A percentile compares a stretch with the other conserved stretches of the same genome.
These are phyloP conservation scores for Anolis carolinensis DNA, from an alignment of 2,113 vertebrate species.

Conservation along the genomic window DNA sequence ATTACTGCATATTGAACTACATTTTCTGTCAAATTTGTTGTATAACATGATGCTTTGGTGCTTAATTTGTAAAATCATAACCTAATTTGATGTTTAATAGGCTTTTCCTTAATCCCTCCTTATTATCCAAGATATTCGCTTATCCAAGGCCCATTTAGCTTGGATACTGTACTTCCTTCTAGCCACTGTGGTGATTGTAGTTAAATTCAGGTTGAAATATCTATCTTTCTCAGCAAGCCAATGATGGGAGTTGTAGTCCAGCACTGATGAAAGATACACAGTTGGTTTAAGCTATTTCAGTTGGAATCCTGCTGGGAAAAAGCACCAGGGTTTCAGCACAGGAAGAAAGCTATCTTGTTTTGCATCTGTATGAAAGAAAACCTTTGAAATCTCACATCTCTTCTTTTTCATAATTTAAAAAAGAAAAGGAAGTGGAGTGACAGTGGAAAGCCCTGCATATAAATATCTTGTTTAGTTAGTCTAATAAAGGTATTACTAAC, in stretches of 20 bases:
- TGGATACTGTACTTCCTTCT: no score
- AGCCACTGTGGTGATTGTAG: not conserved
- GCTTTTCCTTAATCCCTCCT: no score
- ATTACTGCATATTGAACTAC: no score
- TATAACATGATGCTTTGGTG: no score
- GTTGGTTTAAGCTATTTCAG: not conserved
- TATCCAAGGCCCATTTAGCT: no score
- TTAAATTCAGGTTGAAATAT: not conserved
- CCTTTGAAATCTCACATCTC: constrained; percentile 18
- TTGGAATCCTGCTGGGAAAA: not conserved
- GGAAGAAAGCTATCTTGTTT: not conserved
- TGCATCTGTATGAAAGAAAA: not conserved
- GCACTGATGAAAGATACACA: no score
- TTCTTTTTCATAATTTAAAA: constrained; percentile 48
- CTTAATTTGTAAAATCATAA: no score
- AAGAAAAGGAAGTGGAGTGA: constrained; percentile 29
- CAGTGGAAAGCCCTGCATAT: constrained; percentile 56
- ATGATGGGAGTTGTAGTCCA: not conserved
- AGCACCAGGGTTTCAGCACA: constrained; percentile 11
- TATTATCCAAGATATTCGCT: no score
- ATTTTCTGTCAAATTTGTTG: no score
- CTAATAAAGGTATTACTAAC: constrained; percentile 72
- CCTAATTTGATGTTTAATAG: no score
- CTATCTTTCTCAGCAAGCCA: not conserved
- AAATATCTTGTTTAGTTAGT: constrained; percentile 74